These are phyloP conservation scores for Silurus lanzhouensis DNA, from an alignment of 2,797 vertebrate genomes.

Conservation along the genomic window DNA sequence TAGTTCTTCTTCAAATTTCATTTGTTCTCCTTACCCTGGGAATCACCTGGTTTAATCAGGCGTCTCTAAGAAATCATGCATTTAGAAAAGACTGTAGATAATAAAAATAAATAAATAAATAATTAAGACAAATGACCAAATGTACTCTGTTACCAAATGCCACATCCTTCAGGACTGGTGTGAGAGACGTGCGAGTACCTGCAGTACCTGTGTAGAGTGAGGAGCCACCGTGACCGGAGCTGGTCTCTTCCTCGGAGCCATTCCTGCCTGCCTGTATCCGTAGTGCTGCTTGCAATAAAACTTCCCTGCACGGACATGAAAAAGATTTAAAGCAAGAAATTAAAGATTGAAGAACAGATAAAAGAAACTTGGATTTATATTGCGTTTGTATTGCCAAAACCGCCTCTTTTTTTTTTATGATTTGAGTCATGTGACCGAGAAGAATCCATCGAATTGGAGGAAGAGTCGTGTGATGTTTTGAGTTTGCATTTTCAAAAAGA, in stretches of 20 bases:
- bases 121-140: background rate
- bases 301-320: constrained; percentile 75
- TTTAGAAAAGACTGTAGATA: background rate
- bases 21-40: background rate
- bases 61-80: background rate
- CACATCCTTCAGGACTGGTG: background rate
- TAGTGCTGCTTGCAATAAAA: constrained; percentile 92
- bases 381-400: background rate
- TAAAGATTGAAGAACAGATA: too few species aligned
- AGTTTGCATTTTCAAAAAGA: background rate
- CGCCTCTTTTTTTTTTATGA: constrained; percentile 46
- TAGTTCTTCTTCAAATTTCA: background rate
- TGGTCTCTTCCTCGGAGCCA: constrained; percentile 79
- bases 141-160: background rate
- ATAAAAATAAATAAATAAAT: background rate
- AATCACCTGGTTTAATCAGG: background rate
- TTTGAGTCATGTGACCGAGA: constrained; percentile 34
- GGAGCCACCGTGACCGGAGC: constrained; percentile 62
- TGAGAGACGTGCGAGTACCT: background rate
- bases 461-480: background rate
- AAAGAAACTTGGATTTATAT: constrained; percentile 40
- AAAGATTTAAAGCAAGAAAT: background rate
- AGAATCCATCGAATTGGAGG: constrained; percentile 13
- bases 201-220: constrained; percentile 52
- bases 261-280: constrained; percentile 74